Base-by-base conservation (phyloP, 2,888 invertebrate species). In the Phyllotreta striolata region DNA sequence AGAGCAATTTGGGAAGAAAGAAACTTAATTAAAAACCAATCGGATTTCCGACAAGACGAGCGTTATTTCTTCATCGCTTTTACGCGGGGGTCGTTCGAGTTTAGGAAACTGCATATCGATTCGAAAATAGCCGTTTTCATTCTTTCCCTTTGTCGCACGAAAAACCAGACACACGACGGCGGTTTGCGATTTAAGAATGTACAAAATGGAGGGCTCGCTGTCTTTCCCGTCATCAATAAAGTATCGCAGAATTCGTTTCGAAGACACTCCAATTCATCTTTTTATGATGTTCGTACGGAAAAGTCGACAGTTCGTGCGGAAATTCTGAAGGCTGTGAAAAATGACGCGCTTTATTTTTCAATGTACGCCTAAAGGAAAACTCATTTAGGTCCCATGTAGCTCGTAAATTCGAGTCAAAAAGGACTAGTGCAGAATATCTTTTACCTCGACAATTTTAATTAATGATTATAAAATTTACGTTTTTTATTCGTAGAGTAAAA, bases 151-250 rank as follows among this genome's bases (percentile, higher is more conserved):
- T 40, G 6, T 34, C 24, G 40, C 12, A 8, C 41, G 49, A 40
- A 34, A 49, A 2, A 47, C 40, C 24, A 58, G 40, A 49, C 58
- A 58, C 49, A 58, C 47, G 57, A 40, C n/a, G 41, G 10, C 38
- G 13, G 37, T 47, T 47, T 37, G 7, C 47, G 49, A 58, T 24
- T 58, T 58, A 49, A 58, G 40, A 58, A 49, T 58, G 49, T 58
- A 58, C 49, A 41, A 58, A 58, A 49, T 12, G 49, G 6, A 58
- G 4, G 24, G 12, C 34, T 10, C 40, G 41, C 49, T 35, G 40
- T 58, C 12, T 58, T 49, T 2, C 24, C 58, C 49, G 49, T 49
- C 58, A 49, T 58, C 58, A 39, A 49, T 49, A 58, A 58, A 58
- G 49, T 49, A 58, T 58, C 49, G 58, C 34, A 40, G 34, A 39